Evolutionary conservation across 2,113 vertebrate species (phyloP).

Genomic region (Numenius arquata): DNA sequence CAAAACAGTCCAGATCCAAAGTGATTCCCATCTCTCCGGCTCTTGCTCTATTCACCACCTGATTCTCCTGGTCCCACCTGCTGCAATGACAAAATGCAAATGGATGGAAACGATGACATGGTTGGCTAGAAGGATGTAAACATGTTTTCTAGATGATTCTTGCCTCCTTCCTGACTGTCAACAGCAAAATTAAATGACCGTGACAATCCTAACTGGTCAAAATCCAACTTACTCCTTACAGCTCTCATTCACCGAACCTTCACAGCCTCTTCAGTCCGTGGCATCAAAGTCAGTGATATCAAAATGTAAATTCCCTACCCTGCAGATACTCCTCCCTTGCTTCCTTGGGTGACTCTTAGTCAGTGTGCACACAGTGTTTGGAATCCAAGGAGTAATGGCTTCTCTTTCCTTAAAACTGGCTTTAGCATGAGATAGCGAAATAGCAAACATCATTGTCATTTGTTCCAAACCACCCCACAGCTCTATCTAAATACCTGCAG

Average conservation of each 20-base stretch:
- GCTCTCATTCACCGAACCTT: neutral
- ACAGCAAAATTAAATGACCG: neutral
- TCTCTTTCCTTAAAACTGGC: neutral
- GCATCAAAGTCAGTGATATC: neutral
- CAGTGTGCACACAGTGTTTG: neutral
- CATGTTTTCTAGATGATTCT: neutral
- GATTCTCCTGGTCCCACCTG: neutral
- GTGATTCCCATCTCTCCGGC: neutral
- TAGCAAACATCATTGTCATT: neutral
- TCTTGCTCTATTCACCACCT: neutral
- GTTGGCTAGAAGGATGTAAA: neutral
- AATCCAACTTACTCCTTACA: neutral
- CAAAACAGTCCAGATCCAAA: neutral
- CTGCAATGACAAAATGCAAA: neutral
- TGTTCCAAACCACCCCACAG: neutral
- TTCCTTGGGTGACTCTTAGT: neutral
- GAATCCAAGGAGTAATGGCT: neutral
- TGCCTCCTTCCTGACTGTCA: neutral
- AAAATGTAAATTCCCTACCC: neutral
- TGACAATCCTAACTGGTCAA: neutral
- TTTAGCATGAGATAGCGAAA: neutral
- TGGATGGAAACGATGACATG: neutral
- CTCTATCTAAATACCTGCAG: conserved; percentile 8
- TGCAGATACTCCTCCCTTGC: fast-evolving
- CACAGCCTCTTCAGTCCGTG: neutral